Base-by-base conservation (phyloP, 2,888 invertebrate species). In the Eristalis intricaria region DNA sequence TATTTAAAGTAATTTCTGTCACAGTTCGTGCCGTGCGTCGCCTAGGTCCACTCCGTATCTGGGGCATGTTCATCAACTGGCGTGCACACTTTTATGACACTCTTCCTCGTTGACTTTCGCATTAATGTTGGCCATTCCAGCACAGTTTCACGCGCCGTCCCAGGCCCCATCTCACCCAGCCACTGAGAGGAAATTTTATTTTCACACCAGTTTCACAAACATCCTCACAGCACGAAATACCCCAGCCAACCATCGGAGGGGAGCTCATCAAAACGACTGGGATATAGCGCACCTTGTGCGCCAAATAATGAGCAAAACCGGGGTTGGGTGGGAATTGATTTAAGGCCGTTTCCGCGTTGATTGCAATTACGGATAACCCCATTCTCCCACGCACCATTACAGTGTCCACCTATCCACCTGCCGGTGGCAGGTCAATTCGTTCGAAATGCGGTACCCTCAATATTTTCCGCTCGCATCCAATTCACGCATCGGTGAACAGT, bases 351-450 rank as follows among this genome's bases (percentile, higher is more conserved):
- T 68, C 29, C 75, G 65, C 65, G 77, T 74, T 85, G 82, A 85
- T 82, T 85, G 77, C 82, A 78, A 78, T 85, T 81, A 82, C 66
- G 73, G 26, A 85, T 77, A 76, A 82, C 71, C 76, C 73, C 60
- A 85, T 19, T 8, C 50, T 8, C 50, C n/a, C 19, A 7, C 50
- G 50, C 2, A 38, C 58, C 64, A 78, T 75, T 81, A 81, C 68
- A 66, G 71, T 58, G 38, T 19, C 19, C 50, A 38, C 71, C n/a
- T 76, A 58, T 50, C 29, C 71, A 64, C 71, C 66, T 83, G 71
- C 70, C 80, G 38, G 26, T 56, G 81, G 71, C 81, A 76, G 76
- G 66, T 84, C 84, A 84, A 81, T 84, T 76, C 76, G 75, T 15
- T 73, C 74, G 82, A 71, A 83, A 22, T 79, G 73, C 32, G 60